A percentile compares a stretch with the other conserved stretches of the same genome.
Conservation (phyloP, 2,888 invertebrate species). For the Chrysolina haemoptera region DNA sequence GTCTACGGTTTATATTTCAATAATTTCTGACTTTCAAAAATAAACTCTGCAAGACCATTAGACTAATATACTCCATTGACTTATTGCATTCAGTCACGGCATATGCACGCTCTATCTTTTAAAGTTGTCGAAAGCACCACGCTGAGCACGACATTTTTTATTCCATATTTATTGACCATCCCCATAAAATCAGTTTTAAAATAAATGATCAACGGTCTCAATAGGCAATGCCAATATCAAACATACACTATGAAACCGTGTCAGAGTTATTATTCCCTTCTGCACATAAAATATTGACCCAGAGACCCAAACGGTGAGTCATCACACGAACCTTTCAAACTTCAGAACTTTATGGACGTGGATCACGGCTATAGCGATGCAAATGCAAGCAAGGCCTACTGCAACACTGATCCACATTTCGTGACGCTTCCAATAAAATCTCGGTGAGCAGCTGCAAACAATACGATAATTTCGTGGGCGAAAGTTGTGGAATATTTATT, state of each 20-base stretch:
- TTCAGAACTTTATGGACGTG: constrained; percentile 44
- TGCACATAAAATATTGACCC: constrained; percentile 18
- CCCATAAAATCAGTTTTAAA: not conserved
- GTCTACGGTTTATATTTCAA: not conserved
- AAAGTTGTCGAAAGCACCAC: not conserved
- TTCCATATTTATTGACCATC: not conserved
- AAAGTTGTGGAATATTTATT: not conserved
- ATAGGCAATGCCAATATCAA: constrained; percentile 8
- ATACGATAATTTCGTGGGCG: constrained; percentile 25
- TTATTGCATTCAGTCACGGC: constrained; percentile 13
- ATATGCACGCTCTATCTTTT: not conserved
- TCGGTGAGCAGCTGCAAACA: constrained; percentile 31
- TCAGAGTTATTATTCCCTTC: constrained; percentile 5
- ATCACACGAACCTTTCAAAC: constrained; percentile 51
- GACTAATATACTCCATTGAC: not conserved
- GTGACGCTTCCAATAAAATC: constrained; percentile 42
- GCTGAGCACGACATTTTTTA: not conserved
- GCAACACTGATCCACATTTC: constrained; percentile 57
- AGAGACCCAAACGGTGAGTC: constrained; percentile 40
- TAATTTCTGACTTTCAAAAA: not conserved
- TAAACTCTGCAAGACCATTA: not conserved
- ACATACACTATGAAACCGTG: not conserved
- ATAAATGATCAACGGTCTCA: not conserved
- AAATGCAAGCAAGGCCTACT: constrained; percentile 52
- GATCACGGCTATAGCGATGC: constrained; percentile 41